Conservation (phyloP, 2,888 invertebrate species). For the Latrodectus elegans region DNA sequence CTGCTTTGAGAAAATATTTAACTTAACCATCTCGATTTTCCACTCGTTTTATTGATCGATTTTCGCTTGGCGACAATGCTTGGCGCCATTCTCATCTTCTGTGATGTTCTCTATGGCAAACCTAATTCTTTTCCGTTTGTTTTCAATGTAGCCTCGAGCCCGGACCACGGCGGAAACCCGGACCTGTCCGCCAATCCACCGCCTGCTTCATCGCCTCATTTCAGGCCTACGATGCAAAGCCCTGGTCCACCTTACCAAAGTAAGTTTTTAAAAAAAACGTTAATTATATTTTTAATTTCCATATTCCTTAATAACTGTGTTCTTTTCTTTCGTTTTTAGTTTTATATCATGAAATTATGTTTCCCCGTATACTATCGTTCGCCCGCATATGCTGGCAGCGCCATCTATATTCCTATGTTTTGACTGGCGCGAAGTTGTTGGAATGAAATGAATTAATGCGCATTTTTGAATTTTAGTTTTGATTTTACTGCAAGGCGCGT, state of each 20-base stretch:
- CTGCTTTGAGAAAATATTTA: conserved; percentile 59
- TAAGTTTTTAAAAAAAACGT: conserved; percentile 53
- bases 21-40: conserved; percentile 13
- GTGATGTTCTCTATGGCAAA: conserved; percentile 24
- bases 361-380: conserved; percentile 1
- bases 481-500: conserved; percentile 42
- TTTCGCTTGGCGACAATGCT: conserved; percentile 40
- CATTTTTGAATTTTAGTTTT: conserved; percentile 62
- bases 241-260: conserved; percentile 70
- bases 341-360: background rate
- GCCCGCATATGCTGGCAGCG: conserved; percentile 63
- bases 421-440: conserved; percentile 66
- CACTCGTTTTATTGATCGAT: conserved; percentile 41
- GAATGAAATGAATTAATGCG: conserved; percentile 64
- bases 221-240: conserved; percentile 70
- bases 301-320: background rate
- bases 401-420: conserved; percentile 56
- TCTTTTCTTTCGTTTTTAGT: background rate
- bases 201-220: conserved; percentile 65
- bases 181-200: conserved; percentile 68
- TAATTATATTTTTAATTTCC: background rate
- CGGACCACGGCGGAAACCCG: conserved; percentile 69
- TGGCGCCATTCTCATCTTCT: conserved; percentile 36
- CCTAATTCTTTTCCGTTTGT: conserved; percentile 55
- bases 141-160: conserved; percentile 68